Base-by-base conservation (phyloP, 2,888 invertebrate species). In the Gerris lacustris region DNA sequence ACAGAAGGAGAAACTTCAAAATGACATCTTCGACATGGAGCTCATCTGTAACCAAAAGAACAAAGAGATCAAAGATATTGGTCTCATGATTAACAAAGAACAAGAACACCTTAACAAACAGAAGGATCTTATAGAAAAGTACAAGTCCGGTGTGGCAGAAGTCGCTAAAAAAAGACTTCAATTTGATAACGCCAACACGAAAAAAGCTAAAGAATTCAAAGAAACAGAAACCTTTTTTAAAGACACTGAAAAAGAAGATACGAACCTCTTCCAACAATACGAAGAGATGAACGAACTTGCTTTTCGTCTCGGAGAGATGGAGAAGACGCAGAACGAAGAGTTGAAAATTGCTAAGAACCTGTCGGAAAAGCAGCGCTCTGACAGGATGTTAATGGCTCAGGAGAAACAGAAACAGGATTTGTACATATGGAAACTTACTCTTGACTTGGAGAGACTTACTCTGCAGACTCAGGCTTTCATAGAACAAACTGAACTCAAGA, bases 191-290 rank as follows among this genome's bases (percentile, higher is more conserved):
- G 71, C 55, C 67, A 71, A 72, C 44, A 68, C 66, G 5, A 66
- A 72, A 63, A 72, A 73, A 69, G 71, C 71, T 43, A 69, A 70
- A n/a, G 69, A 67, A 63, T 67, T 73, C 17, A 70, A 67, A 64
- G 55, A 69, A 15, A 71, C 71, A 5, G 67, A 71, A 70, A 69
- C 67, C 18, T 67, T 66, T 18, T 71, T 70, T 44, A 67, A 72
- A 31, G 68, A 67, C 17, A 66, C 69, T 44, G 45, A 71, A 68
- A 70, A 64, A 55, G 72, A 73, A 15, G 72, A 72, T 45, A 64
- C 55, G 45, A 71, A 45, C 43, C 66, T 72, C 6, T 68, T 72
- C 15, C 70, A 72, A 64, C 64, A 64, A 64, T n/a, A n/a, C 9
- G 18, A 64, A 9, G 64, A 64, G 17, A 18, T 64, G 31, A 64